Percentiles rank a stretch among this genome's conserved stretches.
Conservation (phyloP, 2,797 vertebrate species). For the Betta splendens region DNA sequence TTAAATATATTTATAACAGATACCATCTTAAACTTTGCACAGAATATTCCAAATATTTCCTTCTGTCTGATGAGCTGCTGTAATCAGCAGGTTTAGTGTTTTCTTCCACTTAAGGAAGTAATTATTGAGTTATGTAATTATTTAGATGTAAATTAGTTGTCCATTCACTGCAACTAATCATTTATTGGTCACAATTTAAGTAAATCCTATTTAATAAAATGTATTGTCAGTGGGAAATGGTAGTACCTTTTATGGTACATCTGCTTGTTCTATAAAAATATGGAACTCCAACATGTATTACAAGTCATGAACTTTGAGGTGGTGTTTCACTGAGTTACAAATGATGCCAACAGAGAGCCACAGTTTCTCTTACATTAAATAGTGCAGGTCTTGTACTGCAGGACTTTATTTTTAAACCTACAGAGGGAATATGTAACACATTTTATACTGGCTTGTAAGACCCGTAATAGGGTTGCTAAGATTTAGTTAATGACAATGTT, state of each 20-base stretch:
- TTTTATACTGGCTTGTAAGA: not conserved
- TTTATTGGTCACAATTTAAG: not conserved
- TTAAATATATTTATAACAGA: conserved; percentile 7
- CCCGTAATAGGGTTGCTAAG: not conserved
- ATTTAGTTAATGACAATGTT: conserved; percentile 4
- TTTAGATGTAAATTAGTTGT: conserved; percentile 22
- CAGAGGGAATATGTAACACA: not conserved
- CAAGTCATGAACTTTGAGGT: too few relatives aligned
- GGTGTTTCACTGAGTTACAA: too few relatives aligned
- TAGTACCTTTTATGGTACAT: conserved; percentile 2
- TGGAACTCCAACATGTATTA: too few relatives aligned
- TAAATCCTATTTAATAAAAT: not conserved
- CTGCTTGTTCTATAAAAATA: too few relatives aligned
- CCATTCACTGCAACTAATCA: not conserved
- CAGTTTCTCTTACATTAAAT: not conserved
- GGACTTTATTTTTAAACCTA: not conserved
- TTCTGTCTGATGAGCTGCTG: conserved; percentile 13
- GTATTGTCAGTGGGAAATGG: conserved; percentile 5
- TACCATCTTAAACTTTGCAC: conserved; percentile 10
- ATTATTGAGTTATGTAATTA: conserved; percentile 3
- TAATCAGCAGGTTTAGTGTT: conserved; percentile 15
- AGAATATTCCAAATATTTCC: conserved; percentile 2
- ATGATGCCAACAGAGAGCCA: too few relatives aligned
- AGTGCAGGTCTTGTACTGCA: not conserved
- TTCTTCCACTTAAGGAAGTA: not conserved